Base-by-base conservation (phyloP, 2,113 vertebrate species). In the Hiodon tergisus region DNA sequence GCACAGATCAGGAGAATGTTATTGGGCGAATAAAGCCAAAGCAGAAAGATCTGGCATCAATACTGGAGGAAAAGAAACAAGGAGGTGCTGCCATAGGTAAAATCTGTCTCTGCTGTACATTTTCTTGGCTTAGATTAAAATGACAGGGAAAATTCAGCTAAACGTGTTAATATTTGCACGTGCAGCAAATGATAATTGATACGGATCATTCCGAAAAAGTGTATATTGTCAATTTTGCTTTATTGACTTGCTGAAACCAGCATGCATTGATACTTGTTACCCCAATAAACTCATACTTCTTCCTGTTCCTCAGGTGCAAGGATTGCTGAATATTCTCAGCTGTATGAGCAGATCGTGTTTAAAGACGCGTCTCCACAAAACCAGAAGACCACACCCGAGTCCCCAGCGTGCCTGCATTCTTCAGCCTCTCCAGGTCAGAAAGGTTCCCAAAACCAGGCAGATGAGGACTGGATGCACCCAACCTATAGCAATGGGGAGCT, bases 41-140 rank as follows among this genome's bases (percentile, higher is more conserved):
- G 61, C 90, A 92, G 79, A 97, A 91, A 82, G 96, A 98, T 79
- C 89, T 99, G 79, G 96, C 94, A 0, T 94, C 94, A 79, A 97
- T 99, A 83, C 84, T 98, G 69, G 97, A 98, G 81, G 96, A 98
- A 77, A 99, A 98, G 86, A 98, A 96, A 82, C 97, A 99, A 88
- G 97, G 97, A 0, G 97, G 97, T 2, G 88, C 94, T 5, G 96
- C 96, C 72, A 98, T 99, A 83, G 97, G 97, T 99, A 94, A 77
- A 79, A 6, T 17, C 76, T 77, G 0, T 57, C 4, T 68, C 10
- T 14, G 17, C 13, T 69, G 48, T 72, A 6, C 6, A 47, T 62
- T 57, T 75, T 3, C 65, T 63, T 14, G 9, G 31, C 14, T 53
- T 0, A 16, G n/a, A 69, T 54, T 47, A 67, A 31, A 31, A 31